phyloP scores from a whole-genome alignment of 2,888 invertebrate genomes.

The Polyommatus icarus region DNA sequence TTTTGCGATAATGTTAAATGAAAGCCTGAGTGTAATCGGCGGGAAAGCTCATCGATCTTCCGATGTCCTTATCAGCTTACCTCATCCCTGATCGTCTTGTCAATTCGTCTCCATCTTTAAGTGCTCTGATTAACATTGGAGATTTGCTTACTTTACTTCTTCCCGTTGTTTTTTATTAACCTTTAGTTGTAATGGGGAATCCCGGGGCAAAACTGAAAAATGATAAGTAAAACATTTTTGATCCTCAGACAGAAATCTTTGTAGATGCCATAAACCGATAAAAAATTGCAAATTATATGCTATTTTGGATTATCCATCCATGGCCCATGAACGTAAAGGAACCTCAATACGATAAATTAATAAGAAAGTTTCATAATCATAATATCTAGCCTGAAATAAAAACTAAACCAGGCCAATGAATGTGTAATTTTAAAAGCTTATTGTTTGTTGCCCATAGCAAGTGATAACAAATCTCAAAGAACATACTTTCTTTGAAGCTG shows the following conservation, averaged over 20 bases:
- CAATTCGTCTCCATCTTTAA: constrained; percentile 23
- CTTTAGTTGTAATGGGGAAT: too few species aligned
- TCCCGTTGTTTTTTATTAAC: neutral
- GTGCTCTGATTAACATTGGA: neutral
- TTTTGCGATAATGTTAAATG: neutral
- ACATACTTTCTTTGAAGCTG: neutral
- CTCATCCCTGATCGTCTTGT: constrained; percentile 4
- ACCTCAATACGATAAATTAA: too few species aligned
- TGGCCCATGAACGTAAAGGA: too few species aligned
- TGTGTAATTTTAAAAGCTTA: neutral
- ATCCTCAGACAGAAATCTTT: too few species aligned
- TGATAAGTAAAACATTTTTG: too few species aligned
- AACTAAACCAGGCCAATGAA: neutral
- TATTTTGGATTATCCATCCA: too few species aligned
- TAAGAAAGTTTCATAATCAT: too few species aligned
- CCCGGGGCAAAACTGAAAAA: too few species aligned
- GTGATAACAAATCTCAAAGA: neutral
- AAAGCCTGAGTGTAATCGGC: neutral
- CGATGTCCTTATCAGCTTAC: constrained; percentile 23
- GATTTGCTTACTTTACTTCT: neutral
- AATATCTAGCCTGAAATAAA: neutral
- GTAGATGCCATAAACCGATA: too few species aligned
- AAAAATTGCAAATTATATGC: too few species aligned
- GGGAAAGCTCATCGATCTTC: constrained; percentile 25
- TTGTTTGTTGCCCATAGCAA: neutral